Conservation (phyloP, 2,888 invertebrate species). For the Ametastegia equiseti region DNA sequence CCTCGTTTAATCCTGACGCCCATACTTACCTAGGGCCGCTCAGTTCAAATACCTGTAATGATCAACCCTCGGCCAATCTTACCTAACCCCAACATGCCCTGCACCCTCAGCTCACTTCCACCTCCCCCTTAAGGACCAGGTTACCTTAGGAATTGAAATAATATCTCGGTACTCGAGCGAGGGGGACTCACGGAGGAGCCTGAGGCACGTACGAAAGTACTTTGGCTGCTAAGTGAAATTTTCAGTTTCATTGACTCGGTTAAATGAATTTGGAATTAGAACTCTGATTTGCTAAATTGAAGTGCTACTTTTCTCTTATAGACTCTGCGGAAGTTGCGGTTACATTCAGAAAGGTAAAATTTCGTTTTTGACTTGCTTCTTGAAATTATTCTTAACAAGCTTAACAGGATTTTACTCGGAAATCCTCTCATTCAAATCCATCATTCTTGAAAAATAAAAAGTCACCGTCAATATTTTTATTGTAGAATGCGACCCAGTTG, state of each 20-base stretch:
- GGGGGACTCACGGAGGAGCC: background rate
- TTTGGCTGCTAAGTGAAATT: constrained; percentile 35
- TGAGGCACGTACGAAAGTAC: constrained; percentile 36
- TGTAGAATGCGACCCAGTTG: background rate
- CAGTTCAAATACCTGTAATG: constrained; percentile 21
- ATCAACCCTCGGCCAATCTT: constrained; percentile 10
- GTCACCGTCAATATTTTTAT: too few relatives aligned
- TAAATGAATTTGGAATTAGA: constrained; percentile 26
- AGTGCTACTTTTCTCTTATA: background rate
- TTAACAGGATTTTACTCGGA: too few relatives aligned
- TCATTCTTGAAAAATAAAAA: too few relatives aligned
- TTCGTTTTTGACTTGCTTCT: background rate
- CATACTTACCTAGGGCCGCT: too few relatives aligned
- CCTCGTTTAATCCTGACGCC: background rate
- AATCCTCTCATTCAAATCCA: too few relatives aligned
- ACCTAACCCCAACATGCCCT: background rate
- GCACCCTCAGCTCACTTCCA: background rate
- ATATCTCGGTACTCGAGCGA: constrained; percentile 22
- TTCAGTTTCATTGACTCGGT: constrained; percentile 41
- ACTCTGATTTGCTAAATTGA: constrained; percentile 9
- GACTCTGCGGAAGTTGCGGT: background rate
- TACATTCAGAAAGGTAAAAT: background rate
- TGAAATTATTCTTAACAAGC: background rate
- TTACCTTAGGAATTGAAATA: constrained; percentile 33
- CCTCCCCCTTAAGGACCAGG: background rate